Conservation (phyloP, 2,113 vertebrate genomes). For the Phrynosoma platyrhinos region DNA sequence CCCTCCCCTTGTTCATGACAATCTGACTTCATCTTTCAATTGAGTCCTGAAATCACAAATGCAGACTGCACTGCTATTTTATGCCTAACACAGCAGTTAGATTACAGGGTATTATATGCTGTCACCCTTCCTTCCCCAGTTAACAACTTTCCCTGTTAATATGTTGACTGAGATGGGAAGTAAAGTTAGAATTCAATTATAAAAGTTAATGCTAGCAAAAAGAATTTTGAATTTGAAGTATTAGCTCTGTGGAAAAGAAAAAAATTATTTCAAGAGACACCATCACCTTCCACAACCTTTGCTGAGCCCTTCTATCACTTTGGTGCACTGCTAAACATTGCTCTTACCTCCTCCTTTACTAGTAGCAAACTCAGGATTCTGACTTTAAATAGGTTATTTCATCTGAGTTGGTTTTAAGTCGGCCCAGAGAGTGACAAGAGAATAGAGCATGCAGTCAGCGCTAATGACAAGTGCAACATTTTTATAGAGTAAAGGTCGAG, state of each 20-base stretch:
- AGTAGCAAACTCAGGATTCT: conserved; percentile 64
- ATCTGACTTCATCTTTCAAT: no score
- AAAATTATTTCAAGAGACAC: conserved; percentile 47
- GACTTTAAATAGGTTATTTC: conserved; percentile 73
- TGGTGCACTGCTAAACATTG: conserved; percentile 60
- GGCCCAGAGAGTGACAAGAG: conserved; percentile 73
- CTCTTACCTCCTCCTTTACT: conserved; percentile 64
- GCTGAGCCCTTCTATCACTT: conserved; percentile 28
- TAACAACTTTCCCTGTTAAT: background rate
- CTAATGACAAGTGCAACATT: conserved; percentile 74
- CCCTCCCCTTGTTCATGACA: no score
- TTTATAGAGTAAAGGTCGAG: conserved; percentile 78
- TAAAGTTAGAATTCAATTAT: background rate
- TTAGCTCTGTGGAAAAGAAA: conserved; percentile 26
- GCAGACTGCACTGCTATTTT: no score
- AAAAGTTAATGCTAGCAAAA: background rate
- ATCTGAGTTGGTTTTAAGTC: conserved; percentile 68
- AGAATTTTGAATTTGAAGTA: background rate
- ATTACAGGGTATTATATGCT: no score
- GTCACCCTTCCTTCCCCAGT: background rate
- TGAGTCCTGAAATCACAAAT: no score
- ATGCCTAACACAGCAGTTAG: no score
- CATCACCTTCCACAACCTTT: background rate
- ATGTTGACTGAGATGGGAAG: background rate
- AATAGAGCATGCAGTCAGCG: conserved; percentile 67